Evolutionary conservation across 2,113 vertebrate genomes (phyloP), one percentile per base, ranked within the genome.

Genomic region (Calonectris borealis): DNA sequence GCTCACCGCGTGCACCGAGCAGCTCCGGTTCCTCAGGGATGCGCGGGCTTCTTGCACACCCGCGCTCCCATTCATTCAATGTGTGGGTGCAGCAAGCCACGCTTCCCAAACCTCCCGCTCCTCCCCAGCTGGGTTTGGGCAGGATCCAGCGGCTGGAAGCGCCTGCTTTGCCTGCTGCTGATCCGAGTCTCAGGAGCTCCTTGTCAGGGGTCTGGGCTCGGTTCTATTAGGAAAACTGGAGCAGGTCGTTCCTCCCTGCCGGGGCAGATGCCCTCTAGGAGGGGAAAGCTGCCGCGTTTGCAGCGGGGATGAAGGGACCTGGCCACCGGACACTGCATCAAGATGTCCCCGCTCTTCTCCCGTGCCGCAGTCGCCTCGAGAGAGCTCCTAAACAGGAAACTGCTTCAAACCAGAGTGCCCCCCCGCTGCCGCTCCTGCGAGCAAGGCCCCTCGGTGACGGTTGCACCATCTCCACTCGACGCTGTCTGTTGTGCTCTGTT

Each of bases 21-120:
- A 1, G 61, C 82, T 93, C 70, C 2, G 2, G 42, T 12, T 75
- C 82, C 86, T 40, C 12, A 0, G 81, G 85, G 85, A 40, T 17
- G 48, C 0, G 0, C 0, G 0, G 20, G 44, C 61, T 89, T 11
- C 55, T 86, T 4, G 2, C 42, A 24, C 60, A 3, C 31, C 24
- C 10, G 0, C 0, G 0, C 36, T 87, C 68, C 52, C 6, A 0
- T 83, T 40, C 54, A 13, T 36, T 31, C 57, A 40, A 0, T 9
- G 8, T 4, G 7, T 52, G 91, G 49, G 42, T 46, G 54, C 92
- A 73, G 57, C 86, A 38, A 36, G 10, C 76, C 26, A 34, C 2
- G 0, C 46, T 92, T 93, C 88, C 90, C 92, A 90, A 79, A 55
- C 57, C 52, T 76, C 77, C 77, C 5, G 3, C 49, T 86, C 54